Evolutionary conservation across 2,888 invertebrate species (phyloP), one percentile per base, ranked within the genome.

Genomic region (Venusia cambrica): DNA sequence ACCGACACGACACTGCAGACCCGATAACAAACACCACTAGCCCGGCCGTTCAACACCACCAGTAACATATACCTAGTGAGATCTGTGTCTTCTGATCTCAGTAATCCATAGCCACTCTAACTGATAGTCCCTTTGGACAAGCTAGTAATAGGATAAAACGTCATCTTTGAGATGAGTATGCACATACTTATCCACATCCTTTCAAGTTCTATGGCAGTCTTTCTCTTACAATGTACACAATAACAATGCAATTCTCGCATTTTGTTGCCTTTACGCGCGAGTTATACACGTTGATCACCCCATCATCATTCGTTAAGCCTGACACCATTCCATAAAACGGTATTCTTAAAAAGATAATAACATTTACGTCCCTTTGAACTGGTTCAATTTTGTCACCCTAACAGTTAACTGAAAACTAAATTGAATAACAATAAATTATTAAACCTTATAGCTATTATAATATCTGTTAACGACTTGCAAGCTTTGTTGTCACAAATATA

Each of bases 371-470:
- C 84, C 81, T 69, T 69, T 75, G 63, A 73, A 84, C 83, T 85
- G 83, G 81, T 83, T 77, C 75, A 84, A 78, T 84, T 83, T 84
- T 67, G 87, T 85, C 85, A 84, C 85, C n/a, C 87, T 79, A 73
- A 71, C 62, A 72, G 78, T 74, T 63, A 78, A 84, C 75, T 75
- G 84, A 79, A 76, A 85, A 85, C 79, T 81, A 85, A 87, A 81
- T 70, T 81, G 84, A 80, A 77, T 83, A 84, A 85, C 81, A 83
- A 85, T 84, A 85, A 87, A 87, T 83, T 84, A 84, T 84, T 81
- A 79, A 81, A 83, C 77, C 87, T 87, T 87, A 87, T 64, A 87
- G 57, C 87, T 87, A 87, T 80, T 74, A 76, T 81, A 81, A 65
- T 75, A 75, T 78, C 74, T 76, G 84, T 75, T 80, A 83, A 81